Conservation (phyloP, 1,140 invertebrate genomes). For the Drosophila mayri region DNA sequence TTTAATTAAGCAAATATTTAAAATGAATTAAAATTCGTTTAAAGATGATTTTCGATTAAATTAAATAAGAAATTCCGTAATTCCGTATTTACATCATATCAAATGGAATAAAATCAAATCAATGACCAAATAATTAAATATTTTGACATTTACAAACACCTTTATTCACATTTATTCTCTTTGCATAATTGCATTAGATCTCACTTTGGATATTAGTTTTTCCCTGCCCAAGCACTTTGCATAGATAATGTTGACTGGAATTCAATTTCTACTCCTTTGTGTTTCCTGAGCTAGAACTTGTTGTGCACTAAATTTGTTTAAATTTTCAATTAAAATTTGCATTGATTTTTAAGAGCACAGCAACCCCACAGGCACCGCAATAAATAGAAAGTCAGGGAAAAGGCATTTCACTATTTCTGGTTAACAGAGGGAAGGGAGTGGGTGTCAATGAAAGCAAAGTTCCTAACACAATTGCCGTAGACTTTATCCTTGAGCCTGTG, state of each 20-base stretch:
- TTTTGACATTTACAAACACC: not conserved
- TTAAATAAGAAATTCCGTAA: not conserved
- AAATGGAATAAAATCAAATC: not conserved
- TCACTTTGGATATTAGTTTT: constrained; percentile 5
- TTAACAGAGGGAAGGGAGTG: not conserved
- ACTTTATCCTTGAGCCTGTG: constrained; percentile 20
- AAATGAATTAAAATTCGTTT: not conserved
- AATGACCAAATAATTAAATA: not conserved
- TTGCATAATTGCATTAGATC: not conserved
- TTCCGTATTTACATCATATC: too few species aligned
- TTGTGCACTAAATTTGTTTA: constrained; percentile 33
- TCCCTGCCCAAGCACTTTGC: not conserved
- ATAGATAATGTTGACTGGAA: not conserved
- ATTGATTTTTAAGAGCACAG: constrained; percentile 38
- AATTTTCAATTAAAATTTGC: constrained; percentile 60
- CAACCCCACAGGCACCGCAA: constrained; percentile 6
- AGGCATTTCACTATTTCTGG: constrained; percentile 1
- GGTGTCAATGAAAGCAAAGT: constrained; percentile 44
- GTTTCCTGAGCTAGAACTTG: not conserved
- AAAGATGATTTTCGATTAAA: not conserved
- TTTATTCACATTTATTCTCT: not conserved
- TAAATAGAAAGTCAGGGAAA: constrained; percentile 9
- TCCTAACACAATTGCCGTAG: constrained; percentile 53
- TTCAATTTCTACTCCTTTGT: constrained; percentile 15
- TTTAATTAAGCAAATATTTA: not conserved